phyloP scores from a whole-genome alignment of 2,888 invertebrate species.

The Ischnura elegans region DNA sequence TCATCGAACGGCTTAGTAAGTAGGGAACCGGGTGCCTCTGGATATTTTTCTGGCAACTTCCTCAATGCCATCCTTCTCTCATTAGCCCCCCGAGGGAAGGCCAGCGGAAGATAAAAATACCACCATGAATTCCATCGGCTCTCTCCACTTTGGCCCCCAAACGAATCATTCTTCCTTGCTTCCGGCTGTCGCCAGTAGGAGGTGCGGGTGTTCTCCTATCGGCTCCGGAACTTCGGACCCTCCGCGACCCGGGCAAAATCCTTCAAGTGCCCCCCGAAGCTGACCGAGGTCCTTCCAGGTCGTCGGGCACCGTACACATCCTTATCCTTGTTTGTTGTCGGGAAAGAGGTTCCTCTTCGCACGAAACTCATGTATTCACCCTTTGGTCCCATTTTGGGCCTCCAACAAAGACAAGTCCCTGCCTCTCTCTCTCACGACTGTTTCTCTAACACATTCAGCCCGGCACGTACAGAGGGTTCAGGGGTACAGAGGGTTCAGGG shows the following conservation, averaged over 20 bases:
- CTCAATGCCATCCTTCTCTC: background rate
- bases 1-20: background rate
- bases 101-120: background rate
- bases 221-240: background rate
- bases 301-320: background rate
- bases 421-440: background rate
- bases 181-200: background rate
- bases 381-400: no score
- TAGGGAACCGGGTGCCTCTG: background rate
- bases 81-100: constrained; percentile 23
- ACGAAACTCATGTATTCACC: no score
- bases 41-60: background rate
- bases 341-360: no score
- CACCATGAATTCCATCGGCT: constrained; percentile 16
- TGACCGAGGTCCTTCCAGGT: background rate
- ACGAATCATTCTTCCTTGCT: constrained; percentile 8
- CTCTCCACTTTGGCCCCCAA: background rate
- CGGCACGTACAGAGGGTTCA: no score
- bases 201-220: background rate
- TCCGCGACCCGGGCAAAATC: background rate
- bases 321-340: no score
- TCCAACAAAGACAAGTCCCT: no score
- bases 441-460: background rate
- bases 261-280: background rate
- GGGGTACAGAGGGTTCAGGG: no score